Evolutionary conservation across 2,888 invertebrate genomes (phyloP).

Genomic region (Melanophora roralis): DNA sequence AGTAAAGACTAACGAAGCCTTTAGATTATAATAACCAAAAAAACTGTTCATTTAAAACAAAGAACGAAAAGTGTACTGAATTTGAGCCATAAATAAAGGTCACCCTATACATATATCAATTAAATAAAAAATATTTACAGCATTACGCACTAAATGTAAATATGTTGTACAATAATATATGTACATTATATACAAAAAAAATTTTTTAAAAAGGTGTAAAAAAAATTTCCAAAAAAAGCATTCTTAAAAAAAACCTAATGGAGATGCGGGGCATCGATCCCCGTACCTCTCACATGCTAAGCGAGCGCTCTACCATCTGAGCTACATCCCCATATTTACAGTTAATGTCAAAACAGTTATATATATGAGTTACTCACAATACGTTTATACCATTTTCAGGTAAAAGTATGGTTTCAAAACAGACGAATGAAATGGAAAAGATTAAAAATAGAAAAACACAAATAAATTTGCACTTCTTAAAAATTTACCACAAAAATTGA

Average conservation of each 20-base stretch:
- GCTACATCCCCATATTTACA: slow-evolving; percentile 71
- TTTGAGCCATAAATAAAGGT: too few relatives aligned
- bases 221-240: too few relatives aligned
- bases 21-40: neutral
- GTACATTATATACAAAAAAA: too few relatives aligned
- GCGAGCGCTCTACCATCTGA: slow-evolving; percentile 77
- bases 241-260: too few relatives aligned
- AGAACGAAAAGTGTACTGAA: too few relatives aligned
- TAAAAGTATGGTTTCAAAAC: slow-evolving; percentile 92
- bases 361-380: slow-evolving; percentile 64
- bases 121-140: too few relatives aligned
- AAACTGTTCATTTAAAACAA: neutral
- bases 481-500: neutral
- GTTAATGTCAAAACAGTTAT: too few relatives aligned
- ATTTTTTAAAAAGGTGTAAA: too few relatives aligned
- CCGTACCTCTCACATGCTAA: slow-evolving; percentile 77
- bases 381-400: slow-evolving; percentile 77
- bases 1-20: too few relatives aligned
- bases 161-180: too few relatives aligned
- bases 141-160: too few relatives aligned
- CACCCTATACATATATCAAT: too few relatives aligned
- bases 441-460: slow-evolving; percentile 79
- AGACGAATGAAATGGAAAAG: slow-evolving; percentile 91
- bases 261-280: slow-evolving; percentile 76
- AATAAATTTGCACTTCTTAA: neutral